These are phyloP conservation scores for Pseudococcus viburni DNA, from an alignment of 2,888 invertebrate genomes.

Conservation along the genomic window DNA sequence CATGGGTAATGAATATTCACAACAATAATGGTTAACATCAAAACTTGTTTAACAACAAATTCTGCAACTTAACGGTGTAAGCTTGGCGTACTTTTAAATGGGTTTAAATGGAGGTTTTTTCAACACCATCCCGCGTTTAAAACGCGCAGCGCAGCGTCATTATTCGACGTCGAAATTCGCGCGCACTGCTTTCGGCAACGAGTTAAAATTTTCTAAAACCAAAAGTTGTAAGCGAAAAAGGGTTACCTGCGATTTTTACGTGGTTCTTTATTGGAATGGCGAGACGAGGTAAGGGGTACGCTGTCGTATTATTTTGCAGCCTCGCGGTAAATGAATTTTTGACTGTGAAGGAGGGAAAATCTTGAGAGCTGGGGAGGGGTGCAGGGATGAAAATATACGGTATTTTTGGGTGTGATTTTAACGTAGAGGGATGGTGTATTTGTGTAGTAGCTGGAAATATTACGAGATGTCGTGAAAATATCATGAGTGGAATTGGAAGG, in stretches of 20 bases:
- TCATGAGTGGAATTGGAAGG: too few species aligned
- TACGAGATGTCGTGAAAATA: too few species aligned
- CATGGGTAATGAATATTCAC: slow-evolving; percentile 65
- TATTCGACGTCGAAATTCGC: background rate
- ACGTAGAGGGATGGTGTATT: too few species aligned
- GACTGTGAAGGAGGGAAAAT: too few species aligned
- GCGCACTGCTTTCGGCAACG: slow-evolving; percentile 31
- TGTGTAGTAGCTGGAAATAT: too few species aligned
- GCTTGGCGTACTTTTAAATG: slow-evolving; percentile 37
- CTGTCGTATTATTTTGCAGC: too few species aligned
- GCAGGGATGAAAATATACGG: too few species aligned
- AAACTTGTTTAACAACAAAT: slow-evolving; percentile 66
- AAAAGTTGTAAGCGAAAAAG: background rate
- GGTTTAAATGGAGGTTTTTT: slow-evolving; percentile 27
- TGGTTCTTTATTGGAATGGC: background rate
- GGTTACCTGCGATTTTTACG: slow-evolving; percentile 5
- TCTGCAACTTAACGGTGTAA: slow-evolving; percentile 40
- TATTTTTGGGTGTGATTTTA: too few species aligned
- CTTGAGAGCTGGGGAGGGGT: too few species aligned
- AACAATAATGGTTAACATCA: slow-evolving; percentile 65
- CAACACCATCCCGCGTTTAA: background rate
- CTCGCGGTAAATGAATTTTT: too few species aligned
- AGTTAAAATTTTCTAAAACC: slow-evolving; percentile 3
- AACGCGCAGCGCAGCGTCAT: background rate
- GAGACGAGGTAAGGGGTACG: too few species aligned